Percentiles rank a stretch among this genome's conserved stretches.
Conservation (phyloP, 2,888 invertebrate species). For the Drosophila longiperda region DNA sequence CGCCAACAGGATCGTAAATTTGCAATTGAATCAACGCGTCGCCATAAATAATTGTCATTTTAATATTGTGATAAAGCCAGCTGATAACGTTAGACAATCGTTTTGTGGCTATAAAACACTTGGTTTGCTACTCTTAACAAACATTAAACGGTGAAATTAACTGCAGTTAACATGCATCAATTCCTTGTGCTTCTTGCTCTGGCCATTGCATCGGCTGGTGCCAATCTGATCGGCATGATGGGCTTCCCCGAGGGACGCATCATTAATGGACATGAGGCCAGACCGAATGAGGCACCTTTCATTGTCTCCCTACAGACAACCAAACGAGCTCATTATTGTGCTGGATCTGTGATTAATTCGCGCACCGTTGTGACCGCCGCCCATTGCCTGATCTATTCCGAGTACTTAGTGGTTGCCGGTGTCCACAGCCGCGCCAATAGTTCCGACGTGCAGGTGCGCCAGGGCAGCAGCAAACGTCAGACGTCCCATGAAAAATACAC, state of each 20-base stretch:
- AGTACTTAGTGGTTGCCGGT: conserved; percentile 83
- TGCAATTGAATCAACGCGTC: conserved; percentile 5
- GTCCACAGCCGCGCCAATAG: conserved; percentile 76
- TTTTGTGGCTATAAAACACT: conserved; percentile 42
- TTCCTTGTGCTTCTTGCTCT: conserved; percentile 67
- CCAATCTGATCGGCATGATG: conserved; percentile 54
- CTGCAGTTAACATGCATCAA: conserved; percentile 67
- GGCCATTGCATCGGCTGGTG: conserved; percentile 59
- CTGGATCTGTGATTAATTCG: conserved; percentile 82
- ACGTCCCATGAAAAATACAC: conserved; percentile 79
- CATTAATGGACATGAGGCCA: conserved; percentile 82
- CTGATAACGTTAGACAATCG: conserved; percentile 10
- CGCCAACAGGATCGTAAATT: conserved; percentile 59
- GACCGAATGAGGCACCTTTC: conserved; percentile 84
- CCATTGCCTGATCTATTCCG: conserved; percentile 71
- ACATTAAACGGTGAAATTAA: conserved; percentile 22
- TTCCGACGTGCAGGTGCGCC: conserved; percentile 64
- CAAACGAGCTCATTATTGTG: conserved; percentile 80
- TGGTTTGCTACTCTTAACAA: conserved; percentile 6
- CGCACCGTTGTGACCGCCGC: conserved; percentile 83
- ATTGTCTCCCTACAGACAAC: conserved; percentile 82
- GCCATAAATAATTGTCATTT: conserved; percentile 21
- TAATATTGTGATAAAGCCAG: conserved; percentile 43
- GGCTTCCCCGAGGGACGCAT: conserved; percentile 79
- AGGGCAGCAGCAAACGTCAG: conserved; percentile 52